These are phyloP conservation scores for Loripinus fragilis DNA, from an alignment of 2,888 invertebrate species.

Conservation along the genomic window DNA sequence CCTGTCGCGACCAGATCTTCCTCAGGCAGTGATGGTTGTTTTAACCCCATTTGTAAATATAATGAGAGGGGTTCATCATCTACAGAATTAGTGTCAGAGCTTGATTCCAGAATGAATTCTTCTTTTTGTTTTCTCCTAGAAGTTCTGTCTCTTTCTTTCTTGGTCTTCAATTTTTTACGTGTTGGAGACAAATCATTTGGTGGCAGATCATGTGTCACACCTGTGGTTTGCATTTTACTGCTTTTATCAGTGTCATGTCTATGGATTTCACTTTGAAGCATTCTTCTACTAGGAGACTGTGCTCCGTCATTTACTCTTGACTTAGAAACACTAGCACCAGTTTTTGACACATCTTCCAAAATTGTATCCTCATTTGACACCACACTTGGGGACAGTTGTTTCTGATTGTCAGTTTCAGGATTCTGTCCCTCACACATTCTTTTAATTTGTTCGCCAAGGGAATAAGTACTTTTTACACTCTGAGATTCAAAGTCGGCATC, in stretches of 20 bases:
- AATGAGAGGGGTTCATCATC: slow-evolving; percentile 31
- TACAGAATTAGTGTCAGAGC: slow-evolving; percentile 65
- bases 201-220: background rate
- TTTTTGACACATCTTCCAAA: slow-evolving; percentile 39
- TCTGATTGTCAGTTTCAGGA: background rate
- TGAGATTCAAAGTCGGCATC: slow-evolving; percentile 58
- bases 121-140: slow-evolving; percentile 65
- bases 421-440: slow-evolving; percentile 51
- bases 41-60: too few relatives aligned
- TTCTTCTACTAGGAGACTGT: slow-evolving; percentile 4
- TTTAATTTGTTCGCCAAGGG: slow-evolving; percentile 68
- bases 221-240: background rate
- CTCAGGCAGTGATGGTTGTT: slow-evolving; percentile 37
- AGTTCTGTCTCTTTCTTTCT: slow-evolving; percentile 63
- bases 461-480: slow-evolving; percentile 63
- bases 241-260: background rate
- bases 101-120: slow-evolving; percentile 60
- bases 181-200: slow-evolving; percentile 43
- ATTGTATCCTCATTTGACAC: slow-evolving; percentile 35
- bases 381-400: slow-evolving; percentile 23
- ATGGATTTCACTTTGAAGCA: slow-evolving; percentile 14
- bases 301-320: background rate
- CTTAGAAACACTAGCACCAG: slow-evolving; percentile 18
- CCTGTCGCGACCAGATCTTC: slow-evolving; percentile 60
- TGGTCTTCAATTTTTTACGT: slow-evolving; percentile 64